Percentiles rank a stretch among this genome's conserved stretches.
Conservation (phyloP, 2,797 vertebrate species). For the Paedocypris micromegethes region DNA sequence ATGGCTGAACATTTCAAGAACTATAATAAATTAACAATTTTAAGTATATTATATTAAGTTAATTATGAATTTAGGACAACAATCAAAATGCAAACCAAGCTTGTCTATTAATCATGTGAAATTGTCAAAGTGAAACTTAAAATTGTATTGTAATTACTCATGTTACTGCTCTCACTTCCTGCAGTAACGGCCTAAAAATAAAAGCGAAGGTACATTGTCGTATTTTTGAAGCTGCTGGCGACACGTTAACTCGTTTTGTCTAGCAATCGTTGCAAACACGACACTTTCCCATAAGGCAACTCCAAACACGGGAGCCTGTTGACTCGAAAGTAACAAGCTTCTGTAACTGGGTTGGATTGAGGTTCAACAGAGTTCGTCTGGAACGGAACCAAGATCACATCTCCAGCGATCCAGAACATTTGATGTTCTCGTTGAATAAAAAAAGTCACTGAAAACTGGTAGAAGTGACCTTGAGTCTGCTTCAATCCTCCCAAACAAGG, state of each 20-base stretch:
- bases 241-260: not conserved
- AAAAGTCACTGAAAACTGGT: not conserved
- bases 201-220: no score
- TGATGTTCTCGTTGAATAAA: not conserved
- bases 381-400: not conserved
- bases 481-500: not conserved
- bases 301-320: not conserved
- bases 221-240: not conserved
- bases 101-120: no score
- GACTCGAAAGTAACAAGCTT: not conserved
- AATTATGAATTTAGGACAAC: no score
- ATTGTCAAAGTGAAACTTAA: no score
- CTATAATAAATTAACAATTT: no score
- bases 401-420: not conserved
- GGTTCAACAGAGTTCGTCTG: not conserved
- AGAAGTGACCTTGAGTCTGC: not conserved
- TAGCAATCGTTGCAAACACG: not conserved
- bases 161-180: no score
- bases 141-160: no score
- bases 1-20: no score
- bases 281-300: constrained; percentile 1
- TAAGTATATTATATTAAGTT: no score
- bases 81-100: no score
- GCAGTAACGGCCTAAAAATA: no score
- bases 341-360: not conserved